Percentiles rank a stretch among this genome's conserved stretches.
These are phyloP conservation scores for Onychomys leucogaster DNA, from an alignment of 2,797 vertebrate genomes.

Conservation along the genomic window DNA sequence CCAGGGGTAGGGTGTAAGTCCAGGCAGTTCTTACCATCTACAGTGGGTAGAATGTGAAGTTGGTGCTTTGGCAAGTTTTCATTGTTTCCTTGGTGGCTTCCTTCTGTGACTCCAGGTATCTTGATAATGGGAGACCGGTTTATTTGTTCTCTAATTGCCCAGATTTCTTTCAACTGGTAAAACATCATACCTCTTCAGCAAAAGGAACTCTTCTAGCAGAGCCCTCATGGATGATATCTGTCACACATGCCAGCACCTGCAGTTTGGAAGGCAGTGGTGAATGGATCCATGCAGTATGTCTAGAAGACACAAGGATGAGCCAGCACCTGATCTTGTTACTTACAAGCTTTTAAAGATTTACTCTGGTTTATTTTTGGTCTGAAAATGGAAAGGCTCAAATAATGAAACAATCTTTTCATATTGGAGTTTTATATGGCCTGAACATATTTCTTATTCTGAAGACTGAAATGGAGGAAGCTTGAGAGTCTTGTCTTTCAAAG, in stretches of 20 bases:
- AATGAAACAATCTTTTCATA: conserved; percentile 63
- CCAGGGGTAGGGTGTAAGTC: conserved; percentile 76
- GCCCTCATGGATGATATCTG: conserved; percentile 77
- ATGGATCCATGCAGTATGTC: conserved; percentile 80
- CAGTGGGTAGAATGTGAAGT: conserved; percentile 70
- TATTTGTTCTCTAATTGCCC: conserved; percentile 85
- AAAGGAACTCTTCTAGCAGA: conserved; percentile 79
- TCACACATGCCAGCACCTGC: conserved; percentile 80
- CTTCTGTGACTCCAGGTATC: conserved; percentile 83
- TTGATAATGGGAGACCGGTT: conserved; percentile 82
- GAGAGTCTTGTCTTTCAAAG: conserved; percentile 77
- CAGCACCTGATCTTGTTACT: conserved; percentile 81
- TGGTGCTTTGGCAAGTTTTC: conserved; percentile 69
- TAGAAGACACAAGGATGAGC: conserved; percentile 85
- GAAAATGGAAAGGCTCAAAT: conserved; percentile 75
- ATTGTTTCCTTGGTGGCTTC: conserved; percentile 80
- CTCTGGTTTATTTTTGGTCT: conserved; percentile 75
- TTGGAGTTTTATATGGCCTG: conserved; percentile 76
- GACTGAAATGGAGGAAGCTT: conserved; percentile 77
- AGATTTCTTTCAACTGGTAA: conserved; percentile 85
- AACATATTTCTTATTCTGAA: conserved; percentile 72
- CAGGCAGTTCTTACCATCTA: conserved; percentile 65
- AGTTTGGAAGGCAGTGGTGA: conserved; percentile 79
- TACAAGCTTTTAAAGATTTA: conserved; percentile 78
- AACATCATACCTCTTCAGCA: conserved; percentile 81